These are phyloP conservation scores for Zaprionus davidi DNA, from an alignment of 1,140 invertebrate genomes.

Conservation along the genomic window DNA sequence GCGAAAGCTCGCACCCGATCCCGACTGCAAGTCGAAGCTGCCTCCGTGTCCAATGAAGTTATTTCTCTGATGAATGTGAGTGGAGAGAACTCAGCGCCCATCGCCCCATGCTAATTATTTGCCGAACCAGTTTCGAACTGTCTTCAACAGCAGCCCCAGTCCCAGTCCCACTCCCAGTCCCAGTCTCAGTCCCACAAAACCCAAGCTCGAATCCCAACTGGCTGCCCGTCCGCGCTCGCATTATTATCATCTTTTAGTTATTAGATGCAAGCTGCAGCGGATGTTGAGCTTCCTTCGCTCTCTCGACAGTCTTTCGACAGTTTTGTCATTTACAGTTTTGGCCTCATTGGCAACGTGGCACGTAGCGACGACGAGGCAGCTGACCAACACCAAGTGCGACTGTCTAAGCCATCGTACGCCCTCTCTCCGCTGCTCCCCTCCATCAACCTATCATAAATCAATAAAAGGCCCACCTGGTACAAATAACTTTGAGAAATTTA, in stretches of 20 bases:
- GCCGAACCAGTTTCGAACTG: constrained; percentile 52
- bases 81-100: constrained; percentile 1
- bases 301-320: constrained; percentile 27
- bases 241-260: constrained; percentile 73
- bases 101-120: constrained; percentile 48
- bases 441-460: constrained; percentile 60
- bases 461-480: constrained; percentile 76
- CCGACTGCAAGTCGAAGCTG: not conserved
- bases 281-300: constrained; percentile 72
- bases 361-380: constrained; percentile 11
- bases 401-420: constrained; percentile 46
- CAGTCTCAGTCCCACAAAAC: not conserved
- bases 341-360: constrained; percentile 31
- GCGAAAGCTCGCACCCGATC: not conserved
- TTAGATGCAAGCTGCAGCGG: constrained; percentile 81
- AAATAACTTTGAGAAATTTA: constrained; percentile 77
- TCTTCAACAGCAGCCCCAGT: not conserved
- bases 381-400: constrained; percentile 12
- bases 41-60: constrained; percentile 50
- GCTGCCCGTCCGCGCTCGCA: constrained; percentile 30
- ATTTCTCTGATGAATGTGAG: constrained; percentile 66
- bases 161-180: not conserved
- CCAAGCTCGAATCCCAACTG: not conserved
- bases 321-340: constrained; percentile 77
- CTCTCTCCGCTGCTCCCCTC: not conserved